phyloP scores from a whole-genome alignment of 2,797 vertebrate genomes.

The Oophaga sylvatica region DNA sequence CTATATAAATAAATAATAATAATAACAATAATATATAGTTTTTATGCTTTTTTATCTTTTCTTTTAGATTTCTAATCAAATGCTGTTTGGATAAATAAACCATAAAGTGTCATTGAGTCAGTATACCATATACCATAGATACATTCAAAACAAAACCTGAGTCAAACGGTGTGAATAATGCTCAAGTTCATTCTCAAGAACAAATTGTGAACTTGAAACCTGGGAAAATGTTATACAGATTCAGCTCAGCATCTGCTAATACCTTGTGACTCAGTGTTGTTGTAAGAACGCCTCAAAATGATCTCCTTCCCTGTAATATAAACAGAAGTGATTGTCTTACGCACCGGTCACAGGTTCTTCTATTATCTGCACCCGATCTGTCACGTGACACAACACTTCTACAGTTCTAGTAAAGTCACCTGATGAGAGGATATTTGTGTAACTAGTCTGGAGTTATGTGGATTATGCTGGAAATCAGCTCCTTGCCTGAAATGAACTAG shows the following conservation, averaged over 20 bases:
- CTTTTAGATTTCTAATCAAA: not conserved
- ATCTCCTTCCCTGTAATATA: constrained; percentile 31
- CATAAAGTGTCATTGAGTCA: not conserved
- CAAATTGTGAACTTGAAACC: constrained; percentile 22
- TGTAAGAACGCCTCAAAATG: constrained; percentile 18
- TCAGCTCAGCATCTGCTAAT: constrained; percentile 1
- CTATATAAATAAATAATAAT: too few relatives aligned
- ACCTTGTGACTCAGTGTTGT: constrained; percentile 16
- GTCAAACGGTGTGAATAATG: not conserved
- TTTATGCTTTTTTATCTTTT: not conserved
- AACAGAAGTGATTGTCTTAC: constrained; percentile 10
- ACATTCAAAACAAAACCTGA: not conserved
- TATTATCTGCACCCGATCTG: constrained; percentile 22
- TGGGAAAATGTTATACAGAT: not conserved
- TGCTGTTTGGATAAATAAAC: not conserved
- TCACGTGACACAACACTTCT: constrained; percentile 16
- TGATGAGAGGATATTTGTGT: constrained; percentile 13
- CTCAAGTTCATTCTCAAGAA: constrained; percentile 9
- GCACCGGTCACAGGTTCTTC: constrained; percentile 12
- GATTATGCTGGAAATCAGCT: constrained; percentile 30
- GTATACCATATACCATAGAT: not conserved
- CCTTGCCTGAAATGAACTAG: constrained; percentile 27
- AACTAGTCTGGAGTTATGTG: constrained; percentile 29
- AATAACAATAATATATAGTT: too few relatives aligned
- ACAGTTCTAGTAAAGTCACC: constrained; percentile 21